Conservation (phyloP, 1,140 invertebrate genomes). For the Brachionus rubens region DNA sequence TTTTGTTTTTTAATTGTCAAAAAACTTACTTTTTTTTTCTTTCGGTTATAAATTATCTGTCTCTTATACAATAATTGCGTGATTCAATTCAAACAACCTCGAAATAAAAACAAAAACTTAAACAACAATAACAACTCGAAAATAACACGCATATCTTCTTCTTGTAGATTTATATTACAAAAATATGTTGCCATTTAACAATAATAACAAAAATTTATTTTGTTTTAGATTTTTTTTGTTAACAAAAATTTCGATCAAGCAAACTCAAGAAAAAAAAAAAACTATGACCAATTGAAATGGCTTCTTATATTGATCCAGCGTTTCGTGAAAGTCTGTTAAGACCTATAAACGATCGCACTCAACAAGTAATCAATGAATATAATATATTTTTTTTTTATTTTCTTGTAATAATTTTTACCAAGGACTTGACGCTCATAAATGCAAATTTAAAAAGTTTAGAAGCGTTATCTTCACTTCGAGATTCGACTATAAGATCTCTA, state of each 20-base stretch:
- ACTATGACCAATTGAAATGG: background rate
- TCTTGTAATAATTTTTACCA: constrained; percentile 49
- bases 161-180: constrained; percentile 22
- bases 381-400: background rate
- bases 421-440: constrained; percentile 75
- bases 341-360: background rate
- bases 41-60: too few relatives aligned
- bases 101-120: background rate
- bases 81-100: background rate
- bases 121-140: background rate
- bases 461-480: constrained; percentile 69
- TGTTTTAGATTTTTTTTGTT: too few relatives aligned
- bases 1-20: constrained; percentile 16
- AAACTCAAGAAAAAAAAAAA: too few relatives aligned
- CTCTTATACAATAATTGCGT: too few relatives aligned
- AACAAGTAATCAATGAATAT: background rate
- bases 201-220: too few relatives aligned
- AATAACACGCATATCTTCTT: constrained; percentile 33
- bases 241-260: too few relatives aligned
- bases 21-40: background rate
- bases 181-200: constrained; percentile 28
- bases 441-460: constrained; percentile 72
- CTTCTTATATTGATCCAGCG: constrained; percentile 42
- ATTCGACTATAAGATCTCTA: constrained; percentile 69
- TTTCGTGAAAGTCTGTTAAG: constrained; percentile 34